A percentile compares a stretch with the other conserved stretches of the same genome.
phyloP scores from a whole-genome alignment of 2,797 vertebrate genomes.

The Aldrovandia affinis region DNA sequence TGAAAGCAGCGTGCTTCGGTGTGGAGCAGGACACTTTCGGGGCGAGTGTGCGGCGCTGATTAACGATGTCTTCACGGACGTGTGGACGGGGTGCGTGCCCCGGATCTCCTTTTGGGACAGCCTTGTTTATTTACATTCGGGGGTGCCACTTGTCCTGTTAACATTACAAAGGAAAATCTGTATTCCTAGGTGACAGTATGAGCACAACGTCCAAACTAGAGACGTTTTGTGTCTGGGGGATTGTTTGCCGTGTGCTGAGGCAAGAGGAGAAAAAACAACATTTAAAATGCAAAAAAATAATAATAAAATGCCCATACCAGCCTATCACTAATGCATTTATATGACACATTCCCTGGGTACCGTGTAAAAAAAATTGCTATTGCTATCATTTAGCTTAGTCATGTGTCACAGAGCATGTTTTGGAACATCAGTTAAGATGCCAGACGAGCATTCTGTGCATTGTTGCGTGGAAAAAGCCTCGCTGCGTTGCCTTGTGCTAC shows the following conservation, averaged over 20 bases:
- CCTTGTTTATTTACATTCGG: constrained; percentile 47
- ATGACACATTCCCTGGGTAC: background rate
- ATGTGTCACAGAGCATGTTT: background rate
- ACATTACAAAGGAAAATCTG: background rate
- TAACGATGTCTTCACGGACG: constrained; percentile 42
- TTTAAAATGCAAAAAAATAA: background rate
- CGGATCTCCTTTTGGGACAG: constrained; percentile 36
- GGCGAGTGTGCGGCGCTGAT: constrained; percentile 25
- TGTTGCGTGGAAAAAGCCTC: background rate
- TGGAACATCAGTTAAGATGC: background rate
- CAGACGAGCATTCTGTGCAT: background rate
- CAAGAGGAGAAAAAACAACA: too few species aligned
- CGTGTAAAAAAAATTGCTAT: background rate
- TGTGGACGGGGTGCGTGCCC: constrained; percentile 47
- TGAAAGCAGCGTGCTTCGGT: background rate
- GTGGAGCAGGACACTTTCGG: background rate
- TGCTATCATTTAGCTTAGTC: background rate
- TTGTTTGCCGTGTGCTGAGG: background rate
- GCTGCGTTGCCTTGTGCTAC: background rate
- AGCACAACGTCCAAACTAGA: background rate
- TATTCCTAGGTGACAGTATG: background rate
- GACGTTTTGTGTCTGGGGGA: background rate
- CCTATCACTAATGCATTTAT: background rate
- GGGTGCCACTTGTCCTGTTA: constrained; percentile 19
- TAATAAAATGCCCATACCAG: too few species aligned